Evolutionary conservation across 2,113 vertebrate species (phyloP).

Genomic region (Oreochromis niloticus): DNA sequence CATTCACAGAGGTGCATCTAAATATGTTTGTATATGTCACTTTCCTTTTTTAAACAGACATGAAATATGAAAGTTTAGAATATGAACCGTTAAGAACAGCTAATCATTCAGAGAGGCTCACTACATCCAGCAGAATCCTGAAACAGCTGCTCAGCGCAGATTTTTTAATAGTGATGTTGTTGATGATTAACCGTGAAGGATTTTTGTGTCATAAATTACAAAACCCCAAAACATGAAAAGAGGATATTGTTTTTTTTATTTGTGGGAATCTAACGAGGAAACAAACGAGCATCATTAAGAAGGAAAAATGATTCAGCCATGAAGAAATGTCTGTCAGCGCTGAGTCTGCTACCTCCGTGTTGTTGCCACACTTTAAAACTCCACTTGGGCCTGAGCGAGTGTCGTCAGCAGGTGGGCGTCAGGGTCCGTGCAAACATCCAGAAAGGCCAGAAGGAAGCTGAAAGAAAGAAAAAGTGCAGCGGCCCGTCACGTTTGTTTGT

Average conservation of each 20-base stretch:
- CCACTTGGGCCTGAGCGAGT: not conserved
- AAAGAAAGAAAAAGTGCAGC: not conserved
- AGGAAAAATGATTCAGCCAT: not conserved
- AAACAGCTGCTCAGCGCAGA: not conserved
- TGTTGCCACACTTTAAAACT: not conserved
- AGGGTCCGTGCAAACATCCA: not conserved
- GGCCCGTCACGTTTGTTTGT: not conserved
- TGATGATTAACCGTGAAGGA: not conserved
- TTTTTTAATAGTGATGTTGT: not conserved
- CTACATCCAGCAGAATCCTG: not conserved
- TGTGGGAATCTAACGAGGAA: not conserved
- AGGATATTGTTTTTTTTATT: accelerated
- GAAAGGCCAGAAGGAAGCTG: not conserved
- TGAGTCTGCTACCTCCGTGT: not conserved
- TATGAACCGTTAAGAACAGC: not conserved
- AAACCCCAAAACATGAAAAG: accelerated
- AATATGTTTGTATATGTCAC: not conserved
- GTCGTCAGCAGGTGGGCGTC: not conserved
- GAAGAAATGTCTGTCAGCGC: not conserved
- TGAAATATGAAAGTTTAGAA: not conserved
- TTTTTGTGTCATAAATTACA: not conserved
- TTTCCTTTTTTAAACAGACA: not conserved
- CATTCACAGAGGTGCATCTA: not conserved
- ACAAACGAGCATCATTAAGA: not conserved
- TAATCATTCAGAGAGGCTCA: not conserved